These are phyloP conservation scores for Microcebus murinus DNA, from an alignment of 2,113 vertebrate genomes.

Conservation along the genomic window DNA sequence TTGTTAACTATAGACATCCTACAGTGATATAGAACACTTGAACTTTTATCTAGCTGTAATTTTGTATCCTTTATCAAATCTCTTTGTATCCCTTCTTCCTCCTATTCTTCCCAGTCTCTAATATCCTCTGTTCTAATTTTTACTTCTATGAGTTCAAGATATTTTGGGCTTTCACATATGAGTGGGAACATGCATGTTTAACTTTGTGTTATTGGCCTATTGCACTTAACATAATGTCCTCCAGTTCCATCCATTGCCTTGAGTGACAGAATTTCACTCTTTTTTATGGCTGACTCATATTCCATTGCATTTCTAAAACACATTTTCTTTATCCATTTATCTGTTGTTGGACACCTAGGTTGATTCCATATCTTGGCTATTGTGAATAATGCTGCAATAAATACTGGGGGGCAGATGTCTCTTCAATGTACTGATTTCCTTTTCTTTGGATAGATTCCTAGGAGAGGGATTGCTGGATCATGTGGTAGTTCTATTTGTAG, in stretches of 20 bases:
- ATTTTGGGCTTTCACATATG: not conserved
- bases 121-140: not conserved
- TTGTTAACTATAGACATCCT: not conserved
- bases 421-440: not conserved
- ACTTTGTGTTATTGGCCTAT: not conserved
- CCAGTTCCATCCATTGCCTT: not conserved
- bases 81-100: not conserved
- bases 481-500: not conserved
- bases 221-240: not conserved
- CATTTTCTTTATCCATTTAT: not conserved
- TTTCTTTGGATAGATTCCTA: not conserved
- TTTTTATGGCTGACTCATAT: not conserved
- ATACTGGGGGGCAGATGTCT: not conserved
- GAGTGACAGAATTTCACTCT: not conserved
- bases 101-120: not conserved
- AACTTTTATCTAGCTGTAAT: not conserved
- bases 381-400: not conserved
- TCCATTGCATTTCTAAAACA: not conserved
- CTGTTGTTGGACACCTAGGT: not conserved
- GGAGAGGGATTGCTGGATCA: not conserved
- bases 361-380: not conserved
- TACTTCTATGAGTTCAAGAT: not conserved
- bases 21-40: not conserved
- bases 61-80: not conserved
- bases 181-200: not conserved